These are phyloP conservation scores for Cercopithecus diana DNA, from an alignment of 2,797 vertebrate species.

Conservation along the genomic window DNA sequence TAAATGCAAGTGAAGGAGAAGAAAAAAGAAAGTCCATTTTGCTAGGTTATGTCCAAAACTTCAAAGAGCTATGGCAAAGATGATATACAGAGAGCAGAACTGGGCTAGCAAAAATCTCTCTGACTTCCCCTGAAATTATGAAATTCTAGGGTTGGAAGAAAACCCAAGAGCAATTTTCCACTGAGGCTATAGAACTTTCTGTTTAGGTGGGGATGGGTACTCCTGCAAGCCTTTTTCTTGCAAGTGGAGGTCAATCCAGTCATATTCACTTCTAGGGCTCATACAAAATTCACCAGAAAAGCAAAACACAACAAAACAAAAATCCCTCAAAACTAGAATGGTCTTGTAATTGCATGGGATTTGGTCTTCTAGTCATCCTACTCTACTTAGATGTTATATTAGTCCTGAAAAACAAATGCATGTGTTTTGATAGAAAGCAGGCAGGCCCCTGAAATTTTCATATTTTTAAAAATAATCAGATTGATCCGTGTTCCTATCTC, in stretches of 20 bases:
- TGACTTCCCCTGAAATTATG: background rate
- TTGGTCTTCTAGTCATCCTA: background rate
- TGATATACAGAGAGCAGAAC: background rate
- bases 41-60: background rate
- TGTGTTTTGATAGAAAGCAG: background rate
- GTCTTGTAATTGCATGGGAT: background rate
- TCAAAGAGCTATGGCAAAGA: background rate
- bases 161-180: background rate
- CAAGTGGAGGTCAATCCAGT: background rate
- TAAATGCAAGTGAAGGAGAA: background rate
- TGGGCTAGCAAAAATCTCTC: background rate
- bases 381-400: background rate
- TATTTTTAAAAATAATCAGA: background rate
- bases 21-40: background rate
- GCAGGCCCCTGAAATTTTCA: background rate
- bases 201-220: background rate
- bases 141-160: background rate
- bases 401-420: background rate
- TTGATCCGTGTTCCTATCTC: background rate
- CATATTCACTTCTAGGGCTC: background rate
- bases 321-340: background rate
- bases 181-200: background rate
- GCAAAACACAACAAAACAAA: background rate
- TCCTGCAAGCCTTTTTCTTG: background rate
- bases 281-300: background rate